phyloP scores from a whole-genome alignment of 2,797 vertebrate genomes.

The Artibeus jamaicensis region DNA sequence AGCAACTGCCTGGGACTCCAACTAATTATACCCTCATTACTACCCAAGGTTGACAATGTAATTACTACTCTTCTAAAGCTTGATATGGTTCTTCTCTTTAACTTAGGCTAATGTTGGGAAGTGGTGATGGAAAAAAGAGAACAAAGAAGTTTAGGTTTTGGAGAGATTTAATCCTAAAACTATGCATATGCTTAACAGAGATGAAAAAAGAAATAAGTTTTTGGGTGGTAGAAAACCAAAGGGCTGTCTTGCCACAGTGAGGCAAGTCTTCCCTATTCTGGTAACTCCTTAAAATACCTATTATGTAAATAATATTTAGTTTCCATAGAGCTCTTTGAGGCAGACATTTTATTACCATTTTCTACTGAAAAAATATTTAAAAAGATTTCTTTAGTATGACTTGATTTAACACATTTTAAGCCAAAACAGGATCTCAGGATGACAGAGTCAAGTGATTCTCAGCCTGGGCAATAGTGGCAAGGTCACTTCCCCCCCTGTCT shows the following conservation, averaged over 20 bases:
- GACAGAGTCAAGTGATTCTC: not conserved
- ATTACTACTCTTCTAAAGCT: not conserved
- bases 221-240: not conserved
- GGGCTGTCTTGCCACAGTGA: not conserved
- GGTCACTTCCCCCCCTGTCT: rapidly evolving
- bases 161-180: not conserved
- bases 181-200: not conserved
- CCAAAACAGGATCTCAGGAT: not conserved
- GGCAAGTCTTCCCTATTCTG: not conserved
- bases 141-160: not conserved
- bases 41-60: not conserved
- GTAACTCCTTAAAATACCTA: not conserved
- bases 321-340: not conserved
- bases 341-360: not conserved
- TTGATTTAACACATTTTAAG: not conserved
- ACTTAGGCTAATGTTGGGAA: not conserved
- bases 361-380: not conserved
- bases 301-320: not conserved
- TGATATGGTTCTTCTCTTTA: not conserved
- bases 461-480: not conserved
- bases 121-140: not conserved
- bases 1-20: not conserved
- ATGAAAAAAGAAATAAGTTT: not conserved
- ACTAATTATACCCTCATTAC: not conserved
- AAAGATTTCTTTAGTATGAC: not conserved